phyloP scores from a whole-genome alignment of 1,140 invertebrate species.

The Eriocheir sinensis region DNA sequence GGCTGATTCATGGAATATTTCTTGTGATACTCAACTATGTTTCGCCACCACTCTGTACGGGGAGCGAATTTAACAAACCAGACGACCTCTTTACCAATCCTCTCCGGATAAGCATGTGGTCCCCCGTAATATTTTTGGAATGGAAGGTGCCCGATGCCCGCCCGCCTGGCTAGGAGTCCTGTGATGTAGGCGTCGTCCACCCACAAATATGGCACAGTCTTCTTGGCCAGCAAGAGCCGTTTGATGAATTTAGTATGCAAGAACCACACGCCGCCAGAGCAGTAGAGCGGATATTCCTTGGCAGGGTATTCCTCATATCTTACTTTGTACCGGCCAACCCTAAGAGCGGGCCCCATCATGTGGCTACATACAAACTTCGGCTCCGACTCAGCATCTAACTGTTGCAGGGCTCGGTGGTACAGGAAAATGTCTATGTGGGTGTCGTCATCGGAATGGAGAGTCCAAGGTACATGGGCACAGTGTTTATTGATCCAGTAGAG shows the following conservation, averaged over 20 bases:
- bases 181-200: constrained; percentile 68
- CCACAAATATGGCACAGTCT: constrained; percentile 59
- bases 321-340: constrained; percentile 42
- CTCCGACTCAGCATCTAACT: not conserved
- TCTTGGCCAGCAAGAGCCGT: constrained; percentile 41
- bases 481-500: constrained; percentile 53
- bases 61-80: constrained; percentile 2
- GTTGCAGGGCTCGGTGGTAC: not conserved
- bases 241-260: constrained; percentile 49
- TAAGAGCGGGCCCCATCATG: constrained; percentile 41
- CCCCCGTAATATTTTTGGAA: constrained; percentile 61
- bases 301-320: constrained; percentile 36
- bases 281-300: constrained; percentile 41
- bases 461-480: constrained; percentile 57
- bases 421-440: constrained; percentile 63
- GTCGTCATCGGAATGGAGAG: constrained; percentile 62
- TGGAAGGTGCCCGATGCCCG: not conserved
- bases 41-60: not conserved
- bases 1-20: not conserved
- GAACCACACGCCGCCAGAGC: constrained; percentile 57
- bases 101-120: not conserved
- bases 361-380: constrained; percentile 50
- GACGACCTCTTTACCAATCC: not conserved
- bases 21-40: constrained; percentile 33
- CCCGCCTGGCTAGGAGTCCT: constrained; percentile 36